phyloP scores from a whole-genome alignment of 2,797 vertebrate genomes.

The Leucoraja ocellata region DNA sequence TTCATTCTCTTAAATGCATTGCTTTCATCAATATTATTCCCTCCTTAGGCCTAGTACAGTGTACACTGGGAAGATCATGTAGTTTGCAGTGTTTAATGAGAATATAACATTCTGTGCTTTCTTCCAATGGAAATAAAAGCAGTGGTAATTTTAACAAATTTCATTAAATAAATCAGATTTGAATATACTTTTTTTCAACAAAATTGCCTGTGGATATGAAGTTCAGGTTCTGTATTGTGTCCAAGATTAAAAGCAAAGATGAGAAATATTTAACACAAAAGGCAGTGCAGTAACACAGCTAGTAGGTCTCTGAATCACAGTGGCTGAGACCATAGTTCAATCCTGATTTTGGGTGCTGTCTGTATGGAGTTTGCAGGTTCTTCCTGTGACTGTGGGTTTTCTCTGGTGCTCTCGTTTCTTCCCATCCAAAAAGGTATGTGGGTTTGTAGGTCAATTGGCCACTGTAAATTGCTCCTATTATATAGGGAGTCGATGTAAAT shows the following conservation, averaged over 20 bases:
- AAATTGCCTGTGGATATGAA: neutral
- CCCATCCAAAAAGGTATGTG: no score
- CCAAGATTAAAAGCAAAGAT: neutral
- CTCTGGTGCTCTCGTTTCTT: no score
- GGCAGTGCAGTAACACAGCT: no score
- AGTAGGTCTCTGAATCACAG: no score
- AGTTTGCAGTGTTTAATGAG: neutral
- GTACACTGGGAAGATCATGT: neutral
- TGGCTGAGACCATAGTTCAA: no score
- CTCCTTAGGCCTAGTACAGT: neutral
- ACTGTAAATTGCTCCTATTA: no score
- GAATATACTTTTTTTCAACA: neutral
- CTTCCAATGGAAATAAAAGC: neutral
- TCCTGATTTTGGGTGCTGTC: no score
- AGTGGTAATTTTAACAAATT: neutral
- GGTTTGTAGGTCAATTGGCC: no score
- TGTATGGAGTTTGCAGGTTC: no score
- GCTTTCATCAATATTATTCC: neutral
- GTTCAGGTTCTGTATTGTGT: neutral
- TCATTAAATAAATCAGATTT: neutral
- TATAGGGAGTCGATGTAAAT: no score
- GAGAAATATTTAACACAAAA: neutral
- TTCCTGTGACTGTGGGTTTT: no score
- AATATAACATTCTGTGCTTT: neutral
- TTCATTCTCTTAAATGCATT: neutral